phyloP scores from a whole-genome alignment of 2,113 vertebrate species.

The Egretta garzetta region DNA sequence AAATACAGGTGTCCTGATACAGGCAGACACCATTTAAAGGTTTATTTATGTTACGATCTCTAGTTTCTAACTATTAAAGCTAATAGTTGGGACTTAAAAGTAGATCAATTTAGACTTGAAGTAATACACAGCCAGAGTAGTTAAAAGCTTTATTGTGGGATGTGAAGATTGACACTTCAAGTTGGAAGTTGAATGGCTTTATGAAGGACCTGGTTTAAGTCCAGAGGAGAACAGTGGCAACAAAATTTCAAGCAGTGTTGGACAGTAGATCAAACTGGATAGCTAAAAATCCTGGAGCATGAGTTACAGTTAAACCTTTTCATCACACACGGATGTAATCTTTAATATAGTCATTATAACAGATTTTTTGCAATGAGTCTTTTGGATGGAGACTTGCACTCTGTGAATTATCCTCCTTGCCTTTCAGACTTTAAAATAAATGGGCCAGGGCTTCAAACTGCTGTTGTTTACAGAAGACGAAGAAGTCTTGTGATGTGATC shows the following conservation, averaged over 20 bases:
- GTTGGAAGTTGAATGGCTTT: not conserved
- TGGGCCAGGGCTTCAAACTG: not conserved
- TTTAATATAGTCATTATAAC: not conserved
- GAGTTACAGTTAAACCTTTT: not conserved
- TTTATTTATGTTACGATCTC: not conserved
- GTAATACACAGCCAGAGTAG: not conserved
- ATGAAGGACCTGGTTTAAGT: not conserved
- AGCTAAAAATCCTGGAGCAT: not conserved
- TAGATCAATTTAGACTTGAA: not conserved
- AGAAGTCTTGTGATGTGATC: not conserved
- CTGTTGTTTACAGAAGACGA: not conserved
- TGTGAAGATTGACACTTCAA: not conserved
- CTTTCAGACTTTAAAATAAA: not conserved
- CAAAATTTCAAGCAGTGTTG: not conserved
- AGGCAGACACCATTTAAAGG: not conserved
- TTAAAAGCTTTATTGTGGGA: not conserved
- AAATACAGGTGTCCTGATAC: not conserved
- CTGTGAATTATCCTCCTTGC: not conserved
- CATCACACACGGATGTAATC: not conserved
- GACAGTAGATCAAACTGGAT: not conserved
- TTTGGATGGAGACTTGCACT: not conserved
- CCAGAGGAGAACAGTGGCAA: not conserved
- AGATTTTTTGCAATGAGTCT: not conserved
- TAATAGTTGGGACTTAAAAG: not conserved
- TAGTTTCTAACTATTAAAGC: not conserved